A percentile compares a stretch with the other conserved stretches of the same genome.
These are phyloP conservation scores for Microcebus murinus DNA, from an alignment of 2,113 vertebrate genomes.

Conservation along the genomic window DNA sequence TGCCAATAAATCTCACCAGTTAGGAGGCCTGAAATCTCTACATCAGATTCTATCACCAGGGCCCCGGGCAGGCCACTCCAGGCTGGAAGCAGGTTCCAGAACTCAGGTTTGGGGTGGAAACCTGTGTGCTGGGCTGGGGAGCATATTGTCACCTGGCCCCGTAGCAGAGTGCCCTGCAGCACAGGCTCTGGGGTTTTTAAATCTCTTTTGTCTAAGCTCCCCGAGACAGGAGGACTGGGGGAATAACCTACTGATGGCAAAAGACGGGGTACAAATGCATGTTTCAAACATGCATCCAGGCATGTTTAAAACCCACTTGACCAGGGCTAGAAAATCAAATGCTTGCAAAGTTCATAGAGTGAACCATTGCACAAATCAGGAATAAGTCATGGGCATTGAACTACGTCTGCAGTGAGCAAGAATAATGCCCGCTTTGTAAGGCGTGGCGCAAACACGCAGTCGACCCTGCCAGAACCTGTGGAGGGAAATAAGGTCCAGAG, in stretches of 20 bases:
- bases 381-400: neutral
- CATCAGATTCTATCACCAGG: too few species aligned
- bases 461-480: neutral
- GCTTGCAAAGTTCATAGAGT: too few species aligned
- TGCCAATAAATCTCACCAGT: neutral
- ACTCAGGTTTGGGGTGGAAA: neutral
- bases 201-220: neutral
- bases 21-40: neutral
- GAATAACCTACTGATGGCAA: neutral
- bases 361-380: neutral
- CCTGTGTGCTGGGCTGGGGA: neutral
- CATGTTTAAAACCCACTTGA: neutral
- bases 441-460: fast-evolving
- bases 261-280: neutral
- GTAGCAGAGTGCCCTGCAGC: fast-evolving
- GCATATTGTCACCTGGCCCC: fast-evolving
- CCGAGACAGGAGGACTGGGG: fast-evolving
- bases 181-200: neutral
- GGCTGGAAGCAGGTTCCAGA: neutral
- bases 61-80: fast-evolving
- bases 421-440: neutral
- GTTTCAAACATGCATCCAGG: neutral
- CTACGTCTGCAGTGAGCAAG: fast-evolving
- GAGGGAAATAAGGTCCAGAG: fast-evolving
- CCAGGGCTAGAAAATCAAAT: neutral